Evolutionary conservation across 2,888 invertebrate genomes (phyloP).

Genomic region (Ectemnius continuus): DNA sequence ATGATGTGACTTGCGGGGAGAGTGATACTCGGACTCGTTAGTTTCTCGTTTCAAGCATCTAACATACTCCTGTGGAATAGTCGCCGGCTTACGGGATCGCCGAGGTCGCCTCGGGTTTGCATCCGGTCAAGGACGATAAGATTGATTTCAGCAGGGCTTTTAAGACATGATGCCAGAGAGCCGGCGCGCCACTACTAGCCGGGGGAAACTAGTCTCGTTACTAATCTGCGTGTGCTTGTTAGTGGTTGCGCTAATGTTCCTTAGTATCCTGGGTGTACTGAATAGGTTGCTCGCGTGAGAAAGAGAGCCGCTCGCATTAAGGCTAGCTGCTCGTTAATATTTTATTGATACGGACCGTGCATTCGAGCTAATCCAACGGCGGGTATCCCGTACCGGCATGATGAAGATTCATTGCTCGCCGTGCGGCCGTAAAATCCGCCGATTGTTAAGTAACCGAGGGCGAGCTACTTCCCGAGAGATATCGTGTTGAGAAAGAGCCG

Average conservation of each 20-base stretch:
- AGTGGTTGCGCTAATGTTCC: constrained; percentile 34
- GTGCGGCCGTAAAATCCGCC: constrained; percentile 2
- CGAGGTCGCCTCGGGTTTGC: constrained; percentile 36
- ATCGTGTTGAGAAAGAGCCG: neutral
- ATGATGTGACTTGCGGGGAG: neutral
- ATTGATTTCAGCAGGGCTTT: constrained; percentile 43
- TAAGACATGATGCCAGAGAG: neutral
- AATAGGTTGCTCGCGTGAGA: neutral
- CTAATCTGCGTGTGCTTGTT: constrained; percentile 45
- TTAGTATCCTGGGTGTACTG: constrained; percentile 4
- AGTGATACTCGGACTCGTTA: constrained; percentile 4
- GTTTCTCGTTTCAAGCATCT: constrained; percentile 12
- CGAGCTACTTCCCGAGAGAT: neutral
- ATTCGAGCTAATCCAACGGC: constrained; percentile 11
- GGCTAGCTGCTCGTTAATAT: constrained; percentile 50
- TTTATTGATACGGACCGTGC: constrained; percentile 43
- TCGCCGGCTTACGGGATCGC: neutral
- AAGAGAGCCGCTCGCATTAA: constrained; percentile 21
- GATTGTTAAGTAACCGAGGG: neutral
- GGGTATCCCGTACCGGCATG: constrained; percentile 28
- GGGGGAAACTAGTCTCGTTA: constrained; percentile 45
- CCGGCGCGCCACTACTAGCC: constrained; percentile 16
- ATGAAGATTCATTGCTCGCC: constrained; percentile 44
- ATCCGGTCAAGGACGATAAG: constrained; percentile 51
- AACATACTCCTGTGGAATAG: constrained; percentile 5